Evolutionary conservation across 2,113 vertebrate species (phyloP).

Genomic region (Ploceus nigricollis): DNA sequence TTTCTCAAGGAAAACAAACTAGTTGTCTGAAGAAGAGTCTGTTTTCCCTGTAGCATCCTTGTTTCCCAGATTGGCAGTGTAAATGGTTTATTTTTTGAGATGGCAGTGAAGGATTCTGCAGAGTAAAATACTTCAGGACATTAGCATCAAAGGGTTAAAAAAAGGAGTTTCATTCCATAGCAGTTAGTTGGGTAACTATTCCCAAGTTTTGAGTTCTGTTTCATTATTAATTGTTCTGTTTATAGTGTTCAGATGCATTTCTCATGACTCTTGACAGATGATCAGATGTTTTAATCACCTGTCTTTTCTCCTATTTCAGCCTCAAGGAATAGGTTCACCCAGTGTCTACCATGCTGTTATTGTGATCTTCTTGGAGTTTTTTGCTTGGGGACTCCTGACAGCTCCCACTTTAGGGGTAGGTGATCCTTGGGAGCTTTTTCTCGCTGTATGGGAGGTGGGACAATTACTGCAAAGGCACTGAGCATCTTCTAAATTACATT

Average conservation of each 20-base stretch:
- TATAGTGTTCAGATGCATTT: not conserved
- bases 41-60: not conserved
- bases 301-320: conserved; percentile 61
- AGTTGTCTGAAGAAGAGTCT: not conserved
- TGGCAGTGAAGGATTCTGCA: not conserved
- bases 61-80: not conserved
- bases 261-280: not conserved
- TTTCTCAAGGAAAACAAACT: not conserved
- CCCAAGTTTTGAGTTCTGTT: not conserved
- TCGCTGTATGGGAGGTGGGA: accelerated
- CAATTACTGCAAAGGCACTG: not conserved
- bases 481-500: not conserved
- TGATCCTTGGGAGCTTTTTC: not conserved
- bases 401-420: conserved; percentile 87
- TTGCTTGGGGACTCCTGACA: conserved; percentile 88
- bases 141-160: not conserved
- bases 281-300: not conserved
- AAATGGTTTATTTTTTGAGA: not conserved
- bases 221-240: not conserved
- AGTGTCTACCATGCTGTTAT: conserved; percentile 90
- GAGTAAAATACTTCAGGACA: not conserved
- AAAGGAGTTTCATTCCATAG: not conserved
- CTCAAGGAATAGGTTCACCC: conserved; percentile 89
- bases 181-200: not conserved
- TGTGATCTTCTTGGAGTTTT: conserved; percentile 90